Evolutionary conservation across 2,797 vertebrate species (phyloP).

Genomic region (Huso huso): DNA sequence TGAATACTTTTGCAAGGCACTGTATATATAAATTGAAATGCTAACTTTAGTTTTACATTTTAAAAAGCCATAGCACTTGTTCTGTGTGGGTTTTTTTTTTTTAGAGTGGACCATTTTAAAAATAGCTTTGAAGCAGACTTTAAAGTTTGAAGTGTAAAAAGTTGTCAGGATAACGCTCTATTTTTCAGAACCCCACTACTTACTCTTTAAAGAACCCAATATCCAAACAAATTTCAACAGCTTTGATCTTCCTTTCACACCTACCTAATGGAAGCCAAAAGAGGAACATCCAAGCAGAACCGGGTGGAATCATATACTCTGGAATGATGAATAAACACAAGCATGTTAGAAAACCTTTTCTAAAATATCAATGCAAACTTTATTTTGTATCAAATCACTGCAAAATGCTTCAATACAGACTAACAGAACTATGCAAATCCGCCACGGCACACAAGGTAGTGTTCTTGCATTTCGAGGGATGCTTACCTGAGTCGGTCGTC

Average conservation of each 20-base stretch:
- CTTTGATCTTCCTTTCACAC: not conserved
- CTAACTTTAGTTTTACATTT: too few relatives aligned
- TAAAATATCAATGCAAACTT: not conserved
- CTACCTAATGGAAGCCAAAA: constrained; percentile 59
- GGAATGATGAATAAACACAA: constrained; percentile 22
- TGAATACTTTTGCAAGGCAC: too few relatives aligned
- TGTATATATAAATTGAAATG: too few relatives aligned
- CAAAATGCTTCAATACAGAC: not conserved
- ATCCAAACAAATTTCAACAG: not conserved
- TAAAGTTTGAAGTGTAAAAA: too few relatives aligned
- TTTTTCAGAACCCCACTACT: not conserved
- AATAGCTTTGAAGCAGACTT: not conserved
- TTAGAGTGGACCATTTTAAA: not conserved
- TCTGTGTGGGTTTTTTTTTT: too few relatives aligned
- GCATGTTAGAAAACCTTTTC: not conserved
- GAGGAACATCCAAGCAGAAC: constrained; percentile 29
- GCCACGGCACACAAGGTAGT: not conserved
- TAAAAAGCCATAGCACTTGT: too few relatives aligned
- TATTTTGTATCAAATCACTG: not conserved
- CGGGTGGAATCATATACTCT: constrained; percentile 74
- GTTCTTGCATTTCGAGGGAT: not conserved
- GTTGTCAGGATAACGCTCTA: not conserved
- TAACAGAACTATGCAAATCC: not conserved
- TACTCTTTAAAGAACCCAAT: not conserved
- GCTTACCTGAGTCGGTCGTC: constrained; percentile 71